Evolutionary conservation across 2,888 invertebrate species (phyloP).

Genomic region (Podotricha telesiphe): DNA sequence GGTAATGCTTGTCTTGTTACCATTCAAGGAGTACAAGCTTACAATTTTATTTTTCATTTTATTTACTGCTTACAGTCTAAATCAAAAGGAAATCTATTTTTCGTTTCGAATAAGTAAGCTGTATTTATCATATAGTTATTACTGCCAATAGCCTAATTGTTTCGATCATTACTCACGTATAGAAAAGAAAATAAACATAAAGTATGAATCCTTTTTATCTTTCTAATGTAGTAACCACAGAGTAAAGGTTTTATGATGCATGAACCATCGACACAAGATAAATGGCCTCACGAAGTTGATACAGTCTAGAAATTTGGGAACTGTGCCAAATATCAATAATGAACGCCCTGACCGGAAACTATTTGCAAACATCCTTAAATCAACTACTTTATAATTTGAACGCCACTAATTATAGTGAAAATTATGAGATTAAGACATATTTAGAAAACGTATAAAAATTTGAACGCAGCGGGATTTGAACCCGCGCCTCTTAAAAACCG

Average conservation of each 20-base stretch:
- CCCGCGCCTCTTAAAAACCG: no score
- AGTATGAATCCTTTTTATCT: conserved; percentile 32
- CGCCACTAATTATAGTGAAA: neutral
- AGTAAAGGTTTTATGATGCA: conserved; percentile 43
- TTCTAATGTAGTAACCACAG: conserved; percentile 31
- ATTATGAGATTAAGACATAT: no score
- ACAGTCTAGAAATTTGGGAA: conserved; percentile 43
- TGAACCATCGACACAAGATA: conserved; percentile 44
- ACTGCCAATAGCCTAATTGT: conserved; percentile 12
- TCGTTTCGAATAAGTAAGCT: neutral
- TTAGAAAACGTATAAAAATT: no score
- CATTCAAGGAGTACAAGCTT: no score
- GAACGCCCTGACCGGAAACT: conserved; percentile 47
- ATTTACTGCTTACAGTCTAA: neutral
- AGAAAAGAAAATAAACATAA: conserved; percentile 23
- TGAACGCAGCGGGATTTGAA: no score
- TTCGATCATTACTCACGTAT: conserved; percentile 3
- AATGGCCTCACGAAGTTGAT: conserved; percentile 37
- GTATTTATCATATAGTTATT: neutral
- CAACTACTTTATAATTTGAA: neutral
- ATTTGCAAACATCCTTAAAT: conserved; percentile 48
- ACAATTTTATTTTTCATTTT: neutral
- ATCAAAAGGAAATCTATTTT: neutral
- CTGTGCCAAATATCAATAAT: conserved; percentile 51
- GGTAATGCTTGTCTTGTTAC: neutral